Evolutionary conservation across 1,140 invertebrate species (phyloP).

Genomic region (Conus ventricosus): DNA sequence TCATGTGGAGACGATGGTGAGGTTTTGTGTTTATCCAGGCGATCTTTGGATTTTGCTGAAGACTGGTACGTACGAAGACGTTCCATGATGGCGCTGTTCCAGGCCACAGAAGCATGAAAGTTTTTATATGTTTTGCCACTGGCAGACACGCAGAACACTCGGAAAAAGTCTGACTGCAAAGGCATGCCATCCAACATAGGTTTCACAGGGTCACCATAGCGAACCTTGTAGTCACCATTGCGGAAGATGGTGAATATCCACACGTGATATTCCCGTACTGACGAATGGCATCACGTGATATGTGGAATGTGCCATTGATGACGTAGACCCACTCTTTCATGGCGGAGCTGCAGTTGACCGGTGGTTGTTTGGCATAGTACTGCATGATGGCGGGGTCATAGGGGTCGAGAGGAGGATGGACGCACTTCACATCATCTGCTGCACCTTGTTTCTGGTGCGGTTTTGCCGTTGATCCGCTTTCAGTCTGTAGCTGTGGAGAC

Average conservation of each 20-base stretch:
- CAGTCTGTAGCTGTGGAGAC: too few species aligned
- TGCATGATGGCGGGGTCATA: constrained; percentile 81
- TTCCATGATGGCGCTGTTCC: constrained; percentile 29
- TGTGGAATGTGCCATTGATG: constrained; percentile 50
- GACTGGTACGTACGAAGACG: not conserved
- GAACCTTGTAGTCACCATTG: constrained; percentile 33
- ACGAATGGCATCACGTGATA: constrained; percentile 30
- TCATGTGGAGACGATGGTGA: too few species aligned
- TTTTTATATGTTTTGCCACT: constrained; percentile 57
- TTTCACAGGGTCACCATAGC: constrained; percentile 32
- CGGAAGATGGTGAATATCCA: constrained; percentile 47
- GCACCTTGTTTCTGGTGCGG: too few species aligned
- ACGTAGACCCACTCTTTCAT: constrained; percentile 56
- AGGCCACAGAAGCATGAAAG: constrained; percentile 58
- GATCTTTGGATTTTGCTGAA: too few species aligned
- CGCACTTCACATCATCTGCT: constrained; percentile 73
- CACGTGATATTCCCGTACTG: constrained; percentile 59
- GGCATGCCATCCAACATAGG: constrained; percentile 48
- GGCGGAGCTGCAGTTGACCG: constrained; percentile 79
- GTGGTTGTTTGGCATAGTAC: constrained; percentile 79
- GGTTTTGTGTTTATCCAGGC: too few species aligned
- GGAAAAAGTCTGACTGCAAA: constrained; percentile 56
- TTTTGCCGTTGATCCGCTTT: too few species aligned
- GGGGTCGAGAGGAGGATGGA: constrained; percentile 80
- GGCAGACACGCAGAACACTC: constrained; percentile 51